Base-by-base conservation (phyloP, 2,113 vertebrate species). In the Leptobrachium ailaonicum region DNA sequence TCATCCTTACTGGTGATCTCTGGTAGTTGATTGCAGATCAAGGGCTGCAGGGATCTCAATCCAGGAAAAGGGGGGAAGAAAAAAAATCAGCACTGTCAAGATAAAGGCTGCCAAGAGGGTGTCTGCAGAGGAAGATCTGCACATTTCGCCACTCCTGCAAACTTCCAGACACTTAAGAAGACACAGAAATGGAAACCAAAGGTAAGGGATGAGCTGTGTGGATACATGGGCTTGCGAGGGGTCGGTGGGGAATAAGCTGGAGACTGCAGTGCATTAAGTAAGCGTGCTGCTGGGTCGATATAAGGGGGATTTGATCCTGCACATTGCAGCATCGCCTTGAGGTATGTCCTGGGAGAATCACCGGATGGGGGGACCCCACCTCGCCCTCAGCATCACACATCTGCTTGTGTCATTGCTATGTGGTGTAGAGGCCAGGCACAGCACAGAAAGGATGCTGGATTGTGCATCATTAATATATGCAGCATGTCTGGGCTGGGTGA, bases 141-240 rank as follows among this genome's bases (percentile, higher is more conserved):
- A n/a, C 14, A 41, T 87, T 87, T 87, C 75, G 83, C 88, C 90
- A 93, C 90, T 93, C 93, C 71, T 83, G 85, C 75, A 90, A 89
- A 91, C 88, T 90, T 88, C 87, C 85, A 85, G 82, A 84, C 87
- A 83, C 86, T 88, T 84, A 66, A 73, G 82, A 83, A 86, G 84
- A 86, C 81, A 84, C 90, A 77, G 90, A 88, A 83, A 95, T 95
- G 94, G 94, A 95, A 87, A 92, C 90, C 89, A 94, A 94, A 94
- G 91, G 91, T 91, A 91, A 87, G 94, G 74, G 13, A 66, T 70
- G 41, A 85, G 43, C 69, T 63, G 44, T 64, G 78, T 77, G 71
- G 82, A 78, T 71, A 58, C 41, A 11, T 40, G 32, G 78, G 82
- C 78, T 42, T 85, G 84, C 85, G 84, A 73, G 54, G 78, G 40